These are phyloP conservation scores for Zaprionus inermis DNA, from an alignment of 1,140 invertebrate genomes.

Conservation along the genomic window DNA sequence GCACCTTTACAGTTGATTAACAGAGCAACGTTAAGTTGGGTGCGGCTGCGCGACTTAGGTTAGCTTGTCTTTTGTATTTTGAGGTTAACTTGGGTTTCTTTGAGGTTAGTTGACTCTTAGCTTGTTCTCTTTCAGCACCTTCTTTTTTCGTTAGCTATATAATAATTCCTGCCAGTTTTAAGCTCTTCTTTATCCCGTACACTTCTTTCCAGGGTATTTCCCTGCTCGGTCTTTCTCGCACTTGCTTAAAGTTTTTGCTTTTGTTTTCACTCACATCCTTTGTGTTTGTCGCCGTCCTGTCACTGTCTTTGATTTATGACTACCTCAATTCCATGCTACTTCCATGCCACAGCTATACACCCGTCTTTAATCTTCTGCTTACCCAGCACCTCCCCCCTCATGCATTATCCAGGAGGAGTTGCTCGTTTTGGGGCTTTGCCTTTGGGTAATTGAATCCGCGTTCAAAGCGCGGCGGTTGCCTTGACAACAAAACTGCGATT, in stretches of 20 bases:
- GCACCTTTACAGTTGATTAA: background rate
- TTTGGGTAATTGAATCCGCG: conserved; percentile 71
- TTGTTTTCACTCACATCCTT: conserved; percentile 20
- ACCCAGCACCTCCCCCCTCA: background rate
- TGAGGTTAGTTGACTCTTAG: background rate
- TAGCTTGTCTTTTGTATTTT: too few species aligned
- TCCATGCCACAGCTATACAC: too few species aligned
- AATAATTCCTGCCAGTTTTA: too few species aligned
- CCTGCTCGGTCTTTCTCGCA: background rate
- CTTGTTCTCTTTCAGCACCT: too few species aligned
- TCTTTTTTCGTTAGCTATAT: too few species aligned
- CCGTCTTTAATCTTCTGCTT: too few species aligned
- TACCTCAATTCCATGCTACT: conserved; percentile 5
- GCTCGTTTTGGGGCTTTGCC: conserved; percentile 19
- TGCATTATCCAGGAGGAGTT: conserved; percentile 58
- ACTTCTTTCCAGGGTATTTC: conserved; percentile 40
- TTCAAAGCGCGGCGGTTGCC: conserved; percentile 54
- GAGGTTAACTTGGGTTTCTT: background rate
- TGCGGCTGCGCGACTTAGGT: background rate
- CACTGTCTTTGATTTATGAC: conserved; percentile 59
- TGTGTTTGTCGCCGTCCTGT: conserved; percentile 21
- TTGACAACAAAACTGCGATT: conserved; percentile 36
- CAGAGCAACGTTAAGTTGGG: background rate
- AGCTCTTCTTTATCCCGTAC: background rate
- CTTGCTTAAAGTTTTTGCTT: background rate